Evolutionary conservation across 2,888 invertebrate genomes (phyloP), one percentile per base, ranked within the genome.

Genomic region (Fragum fragum): DNA sequence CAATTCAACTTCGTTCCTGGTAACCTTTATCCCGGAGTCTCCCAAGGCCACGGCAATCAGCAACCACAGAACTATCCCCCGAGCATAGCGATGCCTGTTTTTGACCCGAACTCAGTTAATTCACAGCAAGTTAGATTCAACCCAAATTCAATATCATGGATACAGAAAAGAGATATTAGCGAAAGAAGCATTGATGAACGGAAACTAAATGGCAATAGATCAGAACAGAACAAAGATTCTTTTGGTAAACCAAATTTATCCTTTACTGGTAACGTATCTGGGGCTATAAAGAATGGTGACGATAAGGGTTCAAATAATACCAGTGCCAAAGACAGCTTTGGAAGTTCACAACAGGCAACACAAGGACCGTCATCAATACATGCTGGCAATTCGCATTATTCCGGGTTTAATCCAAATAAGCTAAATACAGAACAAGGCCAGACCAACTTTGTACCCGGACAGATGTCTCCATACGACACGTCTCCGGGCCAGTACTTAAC

Each of bases 61-160:
- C 73, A 76, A 21, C 21, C 21, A 7, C 53, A 28, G 18, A 53
- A n/a, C 1, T 7, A 53, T 29, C 52, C 36, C 21, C 42, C 29
- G 18, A 18, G 47, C 7, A 32, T 53, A 28, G 16, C 36, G 0
- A 63, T 57, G n/a, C 29, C 63, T 9, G 14, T 32, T 9, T 85
- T 85, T 39, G 68, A 85, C 72, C 79, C 85, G 47, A 77, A 85
- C 29, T 29, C 28, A 0, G 14, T 82, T 0, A 85, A 85, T 68
- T 73, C 81, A 16, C 76, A 74, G 18, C 85, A 81, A 61, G 57
- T 42, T 21, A 14, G 68, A 16, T 85, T 72, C 32, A 76, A 85
- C 47, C 81, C 85, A 29, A 81, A 85, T 32, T 73, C 79, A 11
- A 52, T 77, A 14, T 79, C 79, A 11, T 83, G 83, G 83, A 61